Evolutionary conservation across 2,113 vertebrate species (phyloP), one percentile per base, ranked within the genome.

Genomic region (Bombycilla garrulus): DNA sequence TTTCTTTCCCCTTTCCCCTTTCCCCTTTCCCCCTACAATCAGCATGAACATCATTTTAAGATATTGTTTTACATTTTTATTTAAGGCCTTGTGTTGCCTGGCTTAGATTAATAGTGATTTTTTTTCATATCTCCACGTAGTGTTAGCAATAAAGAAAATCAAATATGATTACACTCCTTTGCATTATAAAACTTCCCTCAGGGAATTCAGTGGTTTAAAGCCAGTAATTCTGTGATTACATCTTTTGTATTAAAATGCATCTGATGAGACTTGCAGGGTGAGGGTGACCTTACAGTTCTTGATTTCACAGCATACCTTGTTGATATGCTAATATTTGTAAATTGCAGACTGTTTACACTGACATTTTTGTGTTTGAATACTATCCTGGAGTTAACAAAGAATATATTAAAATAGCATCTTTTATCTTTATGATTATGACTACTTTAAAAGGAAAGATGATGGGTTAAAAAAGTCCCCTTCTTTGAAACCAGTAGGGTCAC

Each of bases 221-320:
- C 26, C 92, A 92, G 84, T 82, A 94, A 80, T 96, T 93, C 86
- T 79, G 71, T 95, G 94, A 76, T 86, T 94, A 95, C 72, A 86
- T 67, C 60, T 96, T 96, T 93, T 92, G 78, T 81, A 60, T 83
- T 92, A 80, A 96, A 93, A 95, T 38, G 25, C 20, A 93, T 92
- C 90, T 88, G 94, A 96, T 77, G 72, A 86, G 56, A 92, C 76
- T 94, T 95, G 88, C 23, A 3, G 22, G 25, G 53, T 89, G 89
- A 97, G 22, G 33, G 65, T 90, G 92, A 97, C 96, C 95, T 95
- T 93, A 81, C 10, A 36, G 58, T 82, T 69, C 90, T 92, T 85
- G 60, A 91, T 91, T 93, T 91, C 70, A 64, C 31, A 90, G 79
- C 57, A 90, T 36, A 79, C 40, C 65, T 56, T 51, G 89, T 86